These are phyloP conservation scores for Tamias sibiricus DNA, from an alignment of 2,113 vertebrate species.

Conservation along the genomic window DNA sequence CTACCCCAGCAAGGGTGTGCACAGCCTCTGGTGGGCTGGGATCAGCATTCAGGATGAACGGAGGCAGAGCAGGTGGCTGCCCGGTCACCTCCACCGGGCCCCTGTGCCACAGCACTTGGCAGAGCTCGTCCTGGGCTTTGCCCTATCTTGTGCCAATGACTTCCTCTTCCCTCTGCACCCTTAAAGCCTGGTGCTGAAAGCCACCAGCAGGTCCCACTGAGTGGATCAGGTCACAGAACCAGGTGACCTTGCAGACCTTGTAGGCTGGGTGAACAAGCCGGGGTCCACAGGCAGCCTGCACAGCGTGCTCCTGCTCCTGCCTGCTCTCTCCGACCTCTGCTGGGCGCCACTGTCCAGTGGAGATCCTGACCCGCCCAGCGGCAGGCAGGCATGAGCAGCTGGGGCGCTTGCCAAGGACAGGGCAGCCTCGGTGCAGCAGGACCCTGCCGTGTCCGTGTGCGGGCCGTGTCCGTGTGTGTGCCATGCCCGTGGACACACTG, in stretches of 20 bases:
- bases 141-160: rapidly evolving
- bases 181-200: not conserved
- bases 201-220: rapidly evolving
- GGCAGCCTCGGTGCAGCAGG: not conserved
- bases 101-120: rapidly evolving
- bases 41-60: rapidly evolving
- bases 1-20: not conserved
- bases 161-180: not conserved
- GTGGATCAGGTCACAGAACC: rapidly evolving
- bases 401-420: rapidly evolving
- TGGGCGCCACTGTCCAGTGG: rapidly evolving
- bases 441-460: rapidly evolving
- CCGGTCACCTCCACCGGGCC: rapidly evolving
- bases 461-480: rapidly evolving
- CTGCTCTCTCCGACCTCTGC: rapidly evolving
- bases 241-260: rapidly evolving
- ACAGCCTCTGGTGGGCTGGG: rapidly evolving
- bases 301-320: rapidly evolving
- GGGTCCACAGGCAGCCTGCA: rapidly evolving
- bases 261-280: rapidly evolving
- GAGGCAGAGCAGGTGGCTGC: rapidly evolving
- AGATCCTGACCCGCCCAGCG: too few species aligned
- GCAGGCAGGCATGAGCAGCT: rapidly evolving
- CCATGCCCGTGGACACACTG: rapidly evolving
- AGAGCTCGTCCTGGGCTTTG: rapidly evolving